These are phyloP conservation scores for Rana temporaria DNA, from an alignment of 2,113 vertebrate species.

Conservation along the genomic window DNA sequence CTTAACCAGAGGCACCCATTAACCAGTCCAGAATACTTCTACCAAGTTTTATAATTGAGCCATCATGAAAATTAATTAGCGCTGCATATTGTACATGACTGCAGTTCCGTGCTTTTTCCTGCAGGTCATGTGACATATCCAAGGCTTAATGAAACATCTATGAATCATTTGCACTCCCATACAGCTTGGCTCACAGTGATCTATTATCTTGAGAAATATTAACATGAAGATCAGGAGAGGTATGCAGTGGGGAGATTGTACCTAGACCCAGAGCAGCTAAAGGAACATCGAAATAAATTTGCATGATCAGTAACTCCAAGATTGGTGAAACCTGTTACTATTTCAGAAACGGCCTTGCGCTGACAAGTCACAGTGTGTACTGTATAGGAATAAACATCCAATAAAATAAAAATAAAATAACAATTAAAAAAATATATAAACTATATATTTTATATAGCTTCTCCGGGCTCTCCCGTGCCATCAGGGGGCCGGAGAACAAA, in stretches of 20 bases:
- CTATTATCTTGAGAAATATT: slow-evolving; percentile 35
- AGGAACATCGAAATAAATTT: too few species aligned
- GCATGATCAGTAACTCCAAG: too few species aligned
- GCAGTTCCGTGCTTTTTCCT: neutral
- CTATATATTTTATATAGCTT: too few species aligned
- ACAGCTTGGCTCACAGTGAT: slow-evolving; percentile 15
- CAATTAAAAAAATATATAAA: too few species aligned
- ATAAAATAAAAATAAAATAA: too few species aligned
- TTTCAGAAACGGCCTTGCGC: too few species aligned
- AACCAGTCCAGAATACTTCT: neutral
- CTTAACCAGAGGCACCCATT: neutral
- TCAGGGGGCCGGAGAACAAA: too few species aligned
- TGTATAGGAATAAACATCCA: too few species aligned
- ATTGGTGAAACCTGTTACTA: too few species aligned
- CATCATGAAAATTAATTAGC: slow-evolving; percentile 46
- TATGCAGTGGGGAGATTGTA: slow-evolving; percentile 5
- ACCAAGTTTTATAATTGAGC: slow-evolving; percentile 18
- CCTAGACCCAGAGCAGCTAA: too few species aligned
- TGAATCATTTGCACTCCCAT: slow-evolving; percentile 29
- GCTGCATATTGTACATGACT: slow-evolving; percentile 2
- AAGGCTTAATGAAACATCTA: slow-evolving; percentile 38
- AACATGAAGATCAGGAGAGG: neutral
- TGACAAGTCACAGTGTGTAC: too few species aligned
- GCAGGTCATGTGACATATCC: slow-evolving; percentile 7
- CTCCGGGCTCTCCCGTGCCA: too few species aligned